Evolutionary conservation across 1,140 invertebrate genomes (phyloP).

Genomic region (Heliconius melpomene): DNA sequence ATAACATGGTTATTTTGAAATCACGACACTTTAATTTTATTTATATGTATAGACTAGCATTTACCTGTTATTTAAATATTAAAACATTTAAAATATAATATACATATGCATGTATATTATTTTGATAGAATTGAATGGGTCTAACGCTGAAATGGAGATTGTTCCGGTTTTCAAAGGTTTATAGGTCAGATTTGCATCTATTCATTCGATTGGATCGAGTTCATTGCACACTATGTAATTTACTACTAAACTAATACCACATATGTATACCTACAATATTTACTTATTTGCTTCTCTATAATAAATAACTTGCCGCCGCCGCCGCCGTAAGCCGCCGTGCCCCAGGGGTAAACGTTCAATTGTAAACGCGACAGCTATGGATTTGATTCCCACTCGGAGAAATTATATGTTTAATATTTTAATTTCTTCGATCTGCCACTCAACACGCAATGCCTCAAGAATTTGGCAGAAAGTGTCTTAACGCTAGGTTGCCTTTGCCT

Average conservation of each 20-base stretch:
- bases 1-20: too few relatives aligned
- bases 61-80: too few relatives aligned
- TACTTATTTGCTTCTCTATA: too few relatives aligned
- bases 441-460: neutral
- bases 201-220: neutral
- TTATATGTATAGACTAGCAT: too few relatives aligned
- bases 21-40: too few relatives aligned
- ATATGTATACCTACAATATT: neutral
- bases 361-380: neutral
- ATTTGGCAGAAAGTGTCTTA: neutral
- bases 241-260: neutral
- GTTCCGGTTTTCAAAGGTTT: conserved; percentile 7
- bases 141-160: conserved; percentile 2
- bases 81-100: neutral
- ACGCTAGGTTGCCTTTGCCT: too few relatives aligned
- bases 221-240: neutral
- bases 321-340: too few relatives aligned
- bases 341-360: neutral
- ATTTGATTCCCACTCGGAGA: neutral
- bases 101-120: neutral
- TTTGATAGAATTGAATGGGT: neutral
- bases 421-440: neutral
- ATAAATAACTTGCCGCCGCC: too few relatives aligned
- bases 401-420: neutral
- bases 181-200: conserved; percentile 9